Conservation (phyloP, 2,888 invertebrate species). For the Diarsia brunnea region DNA sequence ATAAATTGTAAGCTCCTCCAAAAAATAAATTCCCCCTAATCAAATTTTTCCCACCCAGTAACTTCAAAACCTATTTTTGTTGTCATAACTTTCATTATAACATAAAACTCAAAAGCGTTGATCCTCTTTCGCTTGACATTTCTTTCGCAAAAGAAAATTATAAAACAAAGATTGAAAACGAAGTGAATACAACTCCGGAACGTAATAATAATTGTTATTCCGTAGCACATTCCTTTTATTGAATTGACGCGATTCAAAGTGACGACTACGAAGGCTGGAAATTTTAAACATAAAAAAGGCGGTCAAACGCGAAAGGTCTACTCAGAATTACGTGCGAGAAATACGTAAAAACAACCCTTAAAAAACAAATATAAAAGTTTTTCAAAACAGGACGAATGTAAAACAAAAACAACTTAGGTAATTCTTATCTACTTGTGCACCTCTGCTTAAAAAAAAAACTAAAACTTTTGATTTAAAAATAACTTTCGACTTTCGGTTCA, state of each 20-base stretch:
- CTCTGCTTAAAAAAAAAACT: slow-evolving; percentile 41
- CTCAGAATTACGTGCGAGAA: slow-evolving; percentile 65
- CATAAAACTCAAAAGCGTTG: slow-evolving; percentile 52
- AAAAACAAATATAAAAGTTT: slow-evolving; percentile 61
- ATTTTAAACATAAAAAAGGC: slow-evolving; percentile 64
- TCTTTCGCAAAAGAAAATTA: slow-evolving; percentile 59
- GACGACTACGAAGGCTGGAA: slow-evolving; percentile 50
- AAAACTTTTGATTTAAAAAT: slow-evolving; percentile 55
- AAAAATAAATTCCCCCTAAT: slow-evolving; percentile 44
- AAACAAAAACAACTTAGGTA: slow-evolving; percentile 49
- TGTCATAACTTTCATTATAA: slow-evolving; percentile 56
- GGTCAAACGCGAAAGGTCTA: slow-evolving; percentile 64
- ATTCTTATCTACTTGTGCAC: slow-evolving; percentile 50
- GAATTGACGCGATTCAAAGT: slow-evolving; percentile 66
- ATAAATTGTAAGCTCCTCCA: slow-evolving; percentile 23
- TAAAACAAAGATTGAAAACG: slow-evolving; percentile 65
- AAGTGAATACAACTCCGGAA: slow-evolving; percentile 59
- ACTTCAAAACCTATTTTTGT: slow-evolving; percentile 52
- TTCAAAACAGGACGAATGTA: slow-evolving; percentile 53
- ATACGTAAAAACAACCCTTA: slow-evolving; percentile 58
- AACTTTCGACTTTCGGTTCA: slow-evolving; percentile 27
- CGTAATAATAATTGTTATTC: slow-evolving; percentile 67
- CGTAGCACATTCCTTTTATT: slow-evolving; percentile 66
- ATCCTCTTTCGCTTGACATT: slow-evolving; percentile 46
- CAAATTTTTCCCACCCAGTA: slow-evolving; percentile 40